These are phyloP conservation scores for Sarcophaga subvicina DNA, from an alignment of 2,888 invertebrate genomes.

Conservation along the genomic window DNA sequence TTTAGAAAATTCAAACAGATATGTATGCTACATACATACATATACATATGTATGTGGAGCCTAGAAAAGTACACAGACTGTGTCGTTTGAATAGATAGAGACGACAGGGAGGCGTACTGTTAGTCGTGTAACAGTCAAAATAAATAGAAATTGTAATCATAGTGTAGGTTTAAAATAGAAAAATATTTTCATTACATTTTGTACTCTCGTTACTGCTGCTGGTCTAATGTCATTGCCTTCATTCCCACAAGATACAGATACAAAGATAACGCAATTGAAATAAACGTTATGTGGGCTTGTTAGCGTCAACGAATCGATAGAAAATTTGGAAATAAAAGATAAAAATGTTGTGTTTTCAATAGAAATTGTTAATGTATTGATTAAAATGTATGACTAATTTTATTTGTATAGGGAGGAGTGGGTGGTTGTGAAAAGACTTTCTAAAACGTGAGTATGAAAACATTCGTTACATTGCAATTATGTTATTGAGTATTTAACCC, in stretches of 20 bases:
- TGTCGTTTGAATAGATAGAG: neutral
- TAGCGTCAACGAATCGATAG: conserved; percentile 1
- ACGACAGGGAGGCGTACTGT: neutral
- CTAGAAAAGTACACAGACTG: neutral
- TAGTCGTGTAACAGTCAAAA: neutral
- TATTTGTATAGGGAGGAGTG: neutral
- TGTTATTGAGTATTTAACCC: no score
- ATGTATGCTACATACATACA: neutral
- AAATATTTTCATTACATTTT: conserved; percentile 43
- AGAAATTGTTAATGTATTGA: conserved; percentile 20
- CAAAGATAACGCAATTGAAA: conserved; percentile 8
- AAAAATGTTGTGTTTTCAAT: neutral
- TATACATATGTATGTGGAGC: neutral
- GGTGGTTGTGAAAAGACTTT: no score
- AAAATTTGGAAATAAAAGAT: conserved; percentile 6
- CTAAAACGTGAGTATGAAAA: no score
- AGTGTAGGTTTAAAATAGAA: conserved; percentile 57
- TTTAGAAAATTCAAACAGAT: conserved; percentile 50
- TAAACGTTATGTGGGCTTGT: conserved; percentile 20
- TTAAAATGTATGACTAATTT: conserved; percentile 23
- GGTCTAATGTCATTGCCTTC: conserved; percentile 18
- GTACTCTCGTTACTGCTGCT: neutral
- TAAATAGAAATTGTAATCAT: conserved; percentile 54
- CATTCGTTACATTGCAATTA: no score
- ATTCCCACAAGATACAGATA: conserved; percentile 30